A percentile compares a stretch with the other conserved stretches of the same genome.
phyloP scores from a whole-genome alignment of 2,797 vertebrate genomes.

The Sparus aurata region DNA sequence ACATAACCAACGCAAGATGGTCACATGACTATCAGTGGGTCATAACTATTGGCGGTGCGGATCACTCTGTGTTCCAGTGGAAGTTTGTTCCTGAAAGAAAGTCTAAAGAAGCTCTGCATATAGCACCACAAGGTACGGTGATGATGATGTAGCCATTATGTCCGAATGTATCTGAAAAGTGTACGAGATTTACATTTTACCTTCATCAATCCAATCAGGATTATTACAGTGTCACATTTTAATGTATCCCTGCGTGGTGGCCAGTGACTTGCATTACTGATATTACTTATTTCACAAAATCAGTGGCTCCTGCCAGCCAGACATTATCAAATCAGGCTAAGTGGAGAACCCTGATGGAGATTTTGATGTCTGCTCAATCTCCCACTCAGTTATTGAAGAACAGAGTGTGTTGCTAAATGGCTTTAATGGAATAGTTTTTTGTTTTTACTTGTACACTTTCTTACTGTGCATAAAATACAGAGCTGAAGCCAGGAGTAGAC shows the following conservation, averaged over 20 bases:
- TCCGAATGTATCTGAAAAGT: neutral
- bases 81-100: constrained; percentile 97
- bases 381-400: constrained; percentile 2
- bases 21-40: constrained; percentile 99
- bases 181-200: constrained; percentile 15
- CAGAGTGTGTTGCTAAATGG: neutral
- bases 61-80: constrained; percentile 99
- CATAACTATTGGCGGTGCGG: constrained; percentile 97
- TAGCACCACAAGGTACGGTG: constrained; percentile 93
- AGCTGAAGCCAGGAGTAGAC: neutral
- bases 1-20: constrained; percentile 97
- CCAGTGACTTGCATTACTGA: constrained; percentile 37
- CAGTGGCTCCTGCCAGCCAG: constrained; percentile 45
- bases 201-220: constrained; percentile 29
- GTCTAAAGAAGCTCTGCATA: constrained; percentile 94
- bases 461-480: neutral
- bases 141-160: neutral
- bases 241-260: constrained; percentile 1
- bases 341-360: constrained; percentile 12
- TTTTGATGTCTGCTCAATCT: constrained; percentile 23
- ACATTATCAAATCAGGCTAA: constrained; percentile 53
- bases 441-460: neutral
- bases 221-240: constrained; percentile 25
- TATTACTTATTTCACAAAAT: constrained; percentile 44
- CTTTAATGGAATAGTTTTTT: neutral